Conservation (phyloP, 1,140 invertebrate genomes). For the Pseudoatta argentina region DNA sequence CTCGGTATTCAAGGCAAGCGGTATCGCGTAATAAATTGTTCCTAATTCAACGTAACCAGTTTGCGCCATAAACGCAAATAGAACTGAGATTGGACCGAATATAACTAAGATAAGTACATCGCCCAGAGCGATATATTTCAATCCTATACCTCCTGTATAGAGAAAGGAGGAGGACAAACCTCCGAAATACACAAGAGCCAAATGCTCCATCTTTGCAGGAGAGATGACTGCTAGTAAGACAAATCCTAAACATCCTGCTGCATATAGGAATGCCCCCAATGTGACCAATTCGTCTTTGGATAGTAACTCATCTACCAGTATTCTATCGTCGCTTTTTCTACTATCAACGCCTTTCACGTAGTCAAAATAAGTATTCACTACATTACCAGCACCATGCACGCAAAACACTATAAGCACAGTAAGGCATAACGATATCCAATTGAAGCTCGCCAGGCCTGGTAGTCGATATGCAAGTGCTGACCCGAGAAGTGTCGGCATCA, state of each 20-base stretch:
- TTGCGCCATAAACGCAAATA: constrained; percentile 97
- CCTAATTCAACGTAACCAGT: constrained; percentile 94
- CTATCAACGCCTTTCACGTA: constrained; percentile 97
- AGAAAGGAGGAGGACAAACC: constrained; percentile 98
- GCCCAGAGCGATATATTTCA: constrained; percentile 97
- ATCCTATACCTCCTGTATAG: constrained; percentile 96
- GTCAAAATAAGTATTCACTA: constrained; percentile 99
- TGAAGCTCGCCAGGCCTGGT: constrained; percentile 90
- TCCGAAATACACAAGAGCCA: constrained; percentile 97
- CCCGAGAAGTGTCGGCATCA: constrained; percentile 95
- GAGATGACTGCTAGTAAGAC: constrained; percentile 92
- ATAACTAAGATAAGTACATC: constrained; percentile 96
- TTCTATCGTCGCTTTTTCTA: constrained; percentile 96
- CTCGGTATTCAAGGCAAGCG: constrained; percentile 97
- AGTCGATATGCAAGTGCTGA: constrained; percentile 94
- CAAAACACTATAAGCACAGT: constrained; percentile 95
- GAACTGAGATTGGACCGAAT: constrained; percentile 97
- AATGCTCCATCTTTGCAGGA: constrained; percentile 96
- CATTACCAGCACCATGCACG: constrained; percentile 97
- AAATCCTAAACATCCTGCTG: constrained; percentile 95
- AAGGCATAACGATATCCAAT: constrained; percentile 91
- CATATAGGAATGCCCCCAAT: constrained; percentile 95
- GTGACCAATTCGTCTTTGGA: constrained; percentile 95
- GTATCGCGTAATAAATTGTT: constrained; percentile 96
- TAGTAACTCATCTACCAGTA: constrained; percentile 96